Conservation (phyloP, 2,797 vertebrate genomes). For the Poeciliopsis presidionis region DNA sequence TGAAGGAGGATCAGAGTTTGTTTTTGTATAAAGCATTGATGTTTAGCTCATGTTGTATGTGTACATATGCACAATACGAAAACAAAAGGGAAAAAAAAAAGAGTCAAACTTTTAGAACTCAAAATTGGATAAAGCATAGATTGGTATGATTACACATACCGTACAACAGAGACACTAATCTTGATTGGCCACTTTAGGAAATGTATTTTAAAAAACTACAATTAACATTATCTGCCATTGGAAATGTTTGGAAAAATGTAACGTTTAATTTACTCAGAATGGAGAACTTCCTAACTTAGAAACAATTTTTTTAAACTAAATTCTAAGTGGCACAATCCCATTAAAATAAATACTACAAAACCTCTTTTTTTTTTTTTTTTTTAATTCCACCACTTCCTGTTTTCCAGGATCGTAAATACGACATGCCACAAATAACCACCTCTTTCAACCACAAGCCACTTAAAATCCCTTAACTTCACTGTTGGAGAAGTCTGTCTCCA, state of each 20-base stretch:
- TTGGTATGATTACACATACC: not conserved
- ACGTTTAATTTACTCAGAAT: not conserved
- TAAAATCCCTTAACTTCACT: not conserved
- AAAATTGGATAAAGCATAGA: not conserved
- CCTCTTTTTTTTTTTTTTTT: too few species aligned
- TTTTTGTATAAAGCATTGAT: conserved; percentile 59
- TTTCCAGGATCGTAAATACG: not conserved
- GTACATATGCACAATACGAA: not conserved
- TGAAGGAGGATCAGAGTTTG: conserved; percentile 55
- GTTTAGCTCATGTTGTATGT: conserved; percentile 1
- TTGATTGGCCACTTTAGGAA: not conserved
- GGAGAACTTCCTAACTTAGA: not conserved
- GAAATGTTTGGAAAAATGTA: not conserved
- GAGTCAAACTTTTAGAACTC: not conserved
- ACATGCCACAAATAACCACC: not conserved
- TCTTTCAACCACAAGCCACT: not conserved
- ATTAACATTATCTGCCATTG: not conserved
- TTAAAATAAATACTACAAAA: not conserved
- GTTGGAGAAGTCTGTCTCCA: not conserved
- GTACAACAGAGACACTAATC: not conserved
- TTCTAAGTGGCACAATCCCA: not conserved
- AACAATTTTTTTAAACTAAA: not conserved
- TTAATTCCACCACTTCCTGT: not conserved
- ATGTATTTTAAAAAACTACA: not conserved
- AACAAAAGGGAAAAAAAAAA: not conserved